Evolutionary conservation across 2,113 vertebrate species (phyloP).

Genomic region (Chiloscyllium plagiosum): DNA sequence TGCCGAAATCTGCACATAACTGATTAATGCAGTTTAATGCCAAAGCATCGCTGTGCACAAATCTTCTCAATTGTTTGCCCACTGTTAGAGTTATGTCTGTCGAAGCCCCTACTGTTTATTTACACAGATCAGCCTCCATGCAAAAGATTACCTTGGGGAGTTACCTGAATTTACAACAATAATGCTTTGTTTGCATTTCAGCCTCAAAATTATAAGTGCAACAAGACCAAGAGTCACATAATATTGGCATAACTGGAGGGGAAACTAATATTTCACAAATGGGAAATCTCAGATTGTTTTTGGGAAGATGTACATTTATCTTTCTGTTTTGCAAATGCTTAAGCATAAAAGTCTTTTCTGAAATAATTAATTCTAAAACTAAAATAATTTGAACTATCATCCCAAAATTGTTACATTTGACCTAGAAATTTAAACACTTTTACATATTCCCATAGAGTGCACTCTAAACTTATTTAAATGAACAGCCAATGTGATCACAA

Average conservation of each 20-base stretch:
- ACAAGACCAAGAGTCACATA: not conserved
- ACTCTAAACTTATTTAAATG: not conserved
- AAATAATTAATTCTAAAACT: too few species aligned
- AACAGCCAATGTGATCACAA: not conserved
- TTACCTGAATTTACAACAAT: not conserved
- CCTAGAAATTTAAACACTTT: not conserved
- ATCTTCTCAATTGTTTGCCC: not conserved
- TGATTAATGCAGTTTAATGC: not conserved
- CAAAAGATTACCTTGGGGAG: not conserved
- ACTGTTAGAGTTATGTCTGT: not conserved
- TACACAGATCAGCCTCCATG: not conserved
- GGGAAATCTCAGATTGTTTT: not conserved
- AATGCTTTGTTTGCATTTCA: not conserved
- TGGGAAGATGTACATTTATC: not conserved
- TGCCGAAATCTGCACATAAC: not conserved
- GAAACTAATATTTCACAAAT: not conserved
- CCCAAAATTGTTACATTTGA: not conserved
- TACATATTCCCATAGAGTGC: not conserved
- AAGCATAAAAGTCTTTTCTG: too few species aligned
- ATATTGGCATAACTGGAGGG: not conserved
- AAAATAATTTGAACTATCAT: not conserved
- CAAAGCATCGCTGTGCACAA: not conserved
- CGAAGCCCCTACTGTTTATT: not conserved
- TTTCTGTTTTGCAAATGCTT: too few species aligned
- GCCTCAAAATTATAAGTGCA: not conserved